A percentile compares a stretch with the other conserved stretches of the same genome.
Evolutionary conservation across 2,113 vertebrate species (phyloP).

Genomic region (Petrocephalus zakoni): DNA sequence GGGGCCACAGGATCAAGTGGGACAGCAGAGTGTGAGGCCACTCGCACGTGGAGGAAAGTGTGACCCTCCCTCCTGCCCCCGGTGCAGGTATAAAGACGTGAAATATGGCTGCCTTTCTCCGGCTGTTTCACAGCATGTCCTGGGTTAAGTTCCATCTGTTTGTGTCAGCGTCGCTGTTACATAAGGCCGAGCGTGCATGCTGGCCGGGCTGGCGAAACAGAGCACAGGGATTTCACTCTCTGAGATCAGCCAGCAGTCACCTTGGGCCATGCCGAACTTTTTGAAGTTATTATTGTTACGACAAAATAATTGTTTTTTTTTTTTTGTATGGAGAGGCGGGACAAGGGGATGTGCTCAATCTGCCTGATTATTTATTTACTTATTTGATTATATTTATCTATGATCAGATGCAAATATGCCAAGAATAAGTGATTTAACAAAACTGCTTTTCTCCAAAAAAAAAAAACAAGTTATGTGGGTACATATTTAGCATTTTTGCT

Average conservation of each 20-base stretch:
- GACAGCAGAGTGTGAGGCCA: neutral
- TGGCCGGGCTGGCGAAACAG: neutral
- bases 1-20: neutral
- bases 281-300: neutral
- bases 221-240: neutral
- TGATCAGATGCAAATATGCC: neutral
- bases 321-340: neutral
- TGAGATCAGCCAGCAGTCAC: neutral
- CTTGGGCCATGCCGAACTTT: neutral
- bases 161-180: slow-evolving; percentile 39
- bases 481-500: neutral
- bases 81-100: slow-evolving; percentile 34
- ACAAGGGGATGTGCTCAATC: neutral
- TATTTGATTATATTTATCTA: neutral
- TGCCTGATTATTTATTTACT: neutral
- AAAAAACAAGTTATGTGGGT: neutral
- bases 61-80: slow-evolving; percentile 14
- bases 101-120: slow-evolving; percentile 37
- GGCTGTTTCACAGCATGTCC: slow-evolving; percentile 32
- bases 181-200: slow-evolving; percentile 25
- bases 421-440: neutral
- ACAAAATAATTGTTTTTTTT: slow-evolving; percentile 3
- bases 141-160: slow-evolving; percentile 41
- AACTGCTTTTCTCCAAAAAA: neutral
- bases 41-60: neutral